Base-by-base conservation (phyloP, 1,140 invertebrate genomes). In the Lasaia peninsularis region DNA sequence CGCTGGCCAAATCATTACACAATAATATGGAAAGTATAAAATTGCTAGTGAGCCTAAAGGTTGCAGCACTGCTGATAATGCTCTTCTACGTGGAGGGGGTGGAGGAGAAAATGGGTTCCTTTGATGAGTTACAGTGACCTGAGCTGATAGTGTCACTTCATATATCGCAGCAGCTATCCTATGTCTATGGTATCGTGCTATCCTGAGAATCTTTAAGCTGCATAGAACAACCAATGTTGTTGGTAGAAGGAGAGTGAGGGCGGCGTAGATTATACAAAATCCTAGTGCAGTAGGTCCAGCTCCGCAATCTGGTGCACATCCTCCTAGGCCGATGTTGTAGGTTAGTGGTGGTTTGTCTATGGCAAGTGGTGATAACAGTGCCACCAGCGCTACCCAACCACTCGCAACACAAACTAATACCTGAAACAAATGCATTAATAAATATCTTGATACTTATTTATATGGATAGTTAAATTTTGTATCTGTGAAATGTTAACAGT, bases 101-200 rank as follows among this genome's bases (percentile, higher is more conserved):
- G 91, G 92, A 35, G 93, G 91, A 60, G 93, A 90, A 66, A 93
- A 93, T 11, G 94, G 94, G 73, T 95, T 95, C 40, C 93, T 86
- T 73, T 95, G 94, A 69, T 95, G 94, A 0, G 94, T 95, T 62
- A 96, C 95, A 7, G 94, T 95, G 34, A 95, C 94, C 85, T 96
- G 95, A 1, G 95, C 95, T 2, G 94, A 95, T 33, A 96, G 76
- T 0, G 95, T 96, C 5, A 96, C 94, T 86, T 96, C 94, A 80
- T 95, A 96, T 62, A 96, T 95, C 5, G 95, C 95, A 21, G 94
- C 94, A 12, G 95, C 94, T 53, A 96, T 96, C 21, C 95, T 91
- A 76, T 96, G 95, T 3, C 94, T 90, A 75, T 96, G 95, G 73
- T 95, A 95, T 0, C 94, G 90, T 0, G 95, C 95, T 60, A 96